Conservation (phyloP, 2,888 invertebrate species). For the Heteromyza rotundicornis region DNA sequence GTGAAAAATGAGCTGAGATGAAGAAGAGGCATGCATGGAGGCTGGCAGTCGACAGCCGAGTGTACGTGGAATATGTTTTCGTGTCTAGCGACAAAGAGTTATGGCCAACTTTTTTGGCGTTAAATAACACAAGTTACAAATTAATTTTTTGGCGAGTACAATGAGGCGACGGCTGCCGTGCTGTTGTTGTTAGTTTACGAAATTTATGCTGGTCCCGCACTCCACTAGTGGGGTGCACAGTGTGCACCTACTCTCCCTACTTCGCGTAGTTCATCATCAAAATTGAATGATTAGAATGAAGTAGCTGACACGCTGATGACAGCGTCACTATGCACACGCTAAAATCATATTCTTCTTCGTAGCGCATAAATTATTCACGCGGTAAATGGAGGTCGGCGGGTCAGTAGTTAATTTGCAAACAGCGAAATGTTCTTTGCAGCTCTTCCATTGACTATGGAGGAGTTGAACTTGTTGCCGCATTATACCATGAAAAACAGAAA, state of each 20-base stretch:
- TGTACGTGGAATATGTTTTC: background rate
- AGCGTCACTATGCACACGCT: background rate
- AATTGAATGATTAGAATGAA: slow-evolving; percentile 50
- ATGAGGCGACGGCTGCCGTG: slow-evolving; percentile 9
- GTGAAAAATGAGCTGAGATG: slow-evolving; percentile 25
- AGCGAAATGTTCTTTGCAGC: background rate
- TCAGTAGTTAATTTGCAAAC: slow-evolving; percentile 28
- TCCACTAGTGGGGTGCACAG: background rate
- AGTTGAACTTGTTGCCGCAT: slow-evolving; percentile 1
- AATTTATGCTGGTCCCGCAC: background rate
- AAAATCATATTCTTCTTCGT: background rate
- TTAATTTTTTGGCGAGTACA: slow-evolving; percentile 45
- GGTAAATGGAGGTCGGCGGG: slow-evolving; percentile 49
- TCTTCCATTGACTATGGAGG: background rate
- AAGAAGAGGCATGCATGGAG: slow-evolving; percentile 7
- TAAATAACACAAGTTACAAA: slow-evolving; percentile 41
- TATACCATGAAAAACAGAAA: background rate
- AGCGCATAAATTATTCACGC: slow-evolving; percentile 40
- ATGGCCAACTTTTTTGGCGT: slow-evolving; percentile 31
- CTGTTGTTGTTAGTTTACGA: slow-evolving; percentile 37
- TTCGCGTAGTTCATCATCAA: slow-evolving; percentile 25
- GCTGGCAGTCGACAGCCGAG: background rate
- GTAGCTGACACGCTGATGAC: background rate
- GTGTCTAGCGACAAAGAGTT: slow-evolving; percentile 35
- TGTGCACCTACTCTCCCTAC: no score